These are phyloP conservation scores for Meloidogyne hapla DNA, from an alignment of 1,140 invertebrate genomes.

Conservation along the genomic window DNA sequence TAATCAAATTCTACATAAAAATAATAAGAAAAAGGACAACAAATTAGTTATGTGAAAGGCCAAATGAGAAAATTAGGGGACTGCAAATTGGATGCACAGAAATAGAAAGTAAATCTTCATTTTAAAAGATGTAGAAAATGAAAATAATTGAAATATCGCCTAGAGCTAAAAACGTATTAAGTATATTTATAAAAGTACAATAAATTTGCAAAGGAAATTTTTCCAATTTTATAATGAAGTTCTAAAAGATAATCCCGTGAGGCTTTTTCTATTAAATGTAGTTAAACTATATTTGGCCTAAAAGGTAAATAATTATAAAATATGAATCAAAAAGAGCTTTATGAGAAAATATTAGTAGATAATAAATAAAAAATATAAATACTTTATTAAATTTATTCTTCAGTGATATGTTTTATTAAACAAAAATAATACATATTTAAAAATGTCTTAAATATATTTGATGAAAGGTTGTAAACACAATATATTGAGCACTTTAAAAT, in stretches of 20 bases:
- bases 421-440: no score
- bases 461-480: background rate
- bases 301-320: no score
- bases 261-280: no score
- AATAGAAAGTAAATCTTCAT: background rate
- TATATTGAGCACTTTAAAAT: background rate
- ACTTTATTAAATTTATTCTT: no score
- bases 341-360: no score
- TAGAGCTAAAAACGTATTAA: background rate
- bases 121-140: background rate
- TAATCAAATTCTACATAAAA: background rate
- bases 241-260: background rate
- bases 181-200: background rate
- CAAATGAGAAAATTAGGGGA: background rate
- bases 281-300: no score
- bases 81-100: background rate
- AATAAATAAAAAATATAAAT: no score
- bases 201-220: background rate
- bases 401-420: no score
- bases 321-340: no score
- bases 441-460: no score
- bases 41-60: conserved; percentile 1
- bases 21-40: background rate
- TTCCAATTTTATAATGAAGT: background rate
- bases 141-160: background rate